Percentiles rank a stretch among this genome's conserved stretches.
phyloP scores from a whole-genome alignment of 2,113 vertebrate species.

The Irena cyanogastra region DNA sequence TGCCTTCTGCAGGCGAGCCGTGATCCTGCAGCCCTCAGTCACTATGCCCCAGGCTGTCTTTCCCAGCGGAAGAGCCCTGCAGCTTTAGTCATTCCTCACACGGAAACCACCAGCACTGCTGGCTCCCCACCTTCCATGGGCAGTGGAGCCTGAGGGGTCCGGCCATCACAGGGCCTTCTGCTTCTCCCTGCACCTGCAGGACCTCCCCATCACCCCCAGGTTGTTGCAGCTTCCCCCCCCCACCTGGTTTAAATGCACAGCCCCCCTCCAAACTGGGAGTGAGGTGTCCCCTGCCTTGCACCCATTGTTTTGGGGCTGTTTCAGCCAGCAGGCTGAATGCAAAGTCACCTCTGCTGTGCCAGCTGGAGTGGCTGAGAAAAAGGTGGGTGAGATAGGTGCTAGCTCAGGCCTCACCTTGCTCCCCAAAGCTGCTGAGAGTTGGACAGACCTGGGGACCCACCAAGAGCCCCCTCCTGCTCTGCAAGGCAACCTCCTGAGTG shows the following conservation, averaged over 20 bases:
- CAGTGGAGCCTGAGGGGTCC: rapidly evolving
- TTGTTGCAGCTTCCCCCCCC: background rate
- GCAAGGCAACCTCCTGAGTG: rapidly evolving
- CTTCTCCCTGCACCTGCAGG: background rate
- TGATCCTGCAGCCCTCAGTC: background rate
- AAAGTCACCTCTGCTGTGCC: background rate
- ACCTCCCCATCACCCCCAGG: background rate
- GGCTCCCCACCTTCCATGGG: background rate
- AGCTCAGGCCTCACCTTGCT: background rate
- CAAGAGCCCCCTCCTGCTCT: background rate
- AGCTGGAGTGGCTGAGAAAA: background rate
- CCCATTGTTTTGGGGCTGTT: background rate
- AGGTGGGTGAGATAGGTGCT: background rate
- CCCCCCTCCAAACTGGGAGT: background rate
- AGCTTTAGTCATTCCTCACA: background rate
- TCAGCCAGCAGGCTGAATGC: background rate
- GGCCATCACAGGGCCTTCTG: background rate
- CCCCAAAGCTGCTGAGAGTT: background rate
- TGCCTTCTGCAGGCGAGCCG: background rate
- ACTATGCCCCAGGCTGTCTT: background rate
- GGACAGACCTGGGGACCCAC: background rate
- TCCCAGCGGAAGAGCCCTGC: background rate
- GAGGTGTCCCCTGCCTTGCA: background rate
- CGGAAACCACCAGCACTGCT: background rate
- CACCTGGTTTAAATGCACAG: background rate